Base-by-base conservation (phyloP, 2,888 invertebrate genomes). In the Troides aeacus region DNA sequence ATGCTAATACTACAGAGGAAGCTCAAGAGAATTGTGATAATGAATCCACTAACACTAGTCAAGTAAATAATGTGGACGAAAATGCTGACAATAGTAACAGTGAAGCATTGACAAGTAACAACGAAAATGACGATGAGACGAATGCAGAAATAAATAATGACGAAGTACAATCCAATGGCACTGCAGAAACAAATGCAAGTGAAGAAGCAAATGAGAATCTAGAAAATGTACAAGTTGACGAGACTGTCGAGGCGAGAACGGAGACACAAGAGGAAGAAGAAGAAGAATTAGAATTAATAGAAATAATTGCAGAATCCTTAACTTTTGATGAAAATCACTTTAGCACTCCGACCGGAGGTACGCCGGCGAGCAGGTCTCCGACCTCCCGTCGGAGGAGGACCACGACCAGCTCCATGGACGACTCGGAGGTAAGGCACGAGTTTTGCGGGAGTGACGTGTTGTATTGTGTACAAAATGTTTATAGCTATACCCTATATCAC, bases 251-350 rank as follows among this genome's bases (percentile, higher is more conserved):
- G 30, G 73, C 68, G 18, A 67, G 67, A 36, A 62, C 39, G 50
- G 75, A 71, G 46, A 70, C 69, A 39, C 39, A 39, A 18, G 74
- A 75, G 75, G 72, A 71, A 66, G 24, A 73, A 74, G 60, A 79
- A 15, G 76, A 75, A n/a, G 77, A 73, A 46, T 68, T 69, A 36
- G 75, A 72, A 59, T 64, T 70, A 10, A 76, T 72, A 10, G 76
- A 77, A 46, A 74, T 75, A 58, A 74, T 75, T 60, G 74, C 81
- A 23, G 84, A 82, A 64, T 77, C 81, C n/a, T 73, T 91, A 76
- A 91, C 89, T 30, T 91, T 92, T 73, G 92, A 93, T 76, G 92
- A 93, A 82, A 93, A 92, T 77, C 92, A 93, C 80, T 93, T 93
- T 79, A 93, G 92, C 76, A 92, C 93, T 68, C 93, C 93, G 60